Base-by-base conservation (phyloP, 2,113 vertebrate genomes). In the Alligator sinensis region DNA sequence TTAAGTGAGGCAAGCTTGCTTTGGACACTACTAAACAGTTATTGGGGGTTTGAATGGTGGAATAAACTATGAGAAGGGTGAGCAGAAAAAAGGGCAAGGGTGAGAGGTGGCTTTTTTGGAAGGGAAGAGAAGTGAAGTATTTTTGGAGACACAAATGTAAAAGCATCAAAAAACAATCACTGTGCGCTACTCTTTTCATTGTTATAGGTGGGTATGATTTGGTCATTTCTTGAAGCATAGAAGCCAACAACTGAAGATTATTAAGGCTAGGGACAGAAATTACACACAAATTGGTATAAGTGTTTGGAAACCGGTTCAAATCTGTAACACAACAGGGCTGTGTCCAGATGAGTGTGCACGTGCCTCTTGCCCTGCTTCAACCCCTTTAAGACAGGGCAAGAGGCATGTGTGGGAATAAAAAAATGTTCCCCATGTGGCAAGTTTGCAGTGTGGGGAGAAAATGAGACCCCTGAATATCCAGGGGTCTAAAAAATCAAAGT, bases 1-100 rank as follows among this genome's bases (percentile, higher is more conserved):
- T 94, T 90, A 86, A 94, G 91, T 92, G 92, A 91, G 77, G 74
- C 63, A 70, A 63, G 59, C 76, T 85, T 91, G 74, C 22, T 92
- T 93, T 92, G 89, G 87, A 77, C 34, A 94, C 7, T 10, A 1
- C 95, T 91, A 94, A 92, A 59, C 61, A 30, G 25, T 55, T 76
- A 64, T 78, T 60, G 34, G 77, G 21, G 76, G 12, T 30, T 22
- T 60, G 30, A 59, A 60, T n/a, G 22, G 58, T 25, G 11, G 18
- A 14, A 28, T 77, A 59, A 59, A 79, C 30, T 34, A 61, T 38
- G 47, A 74, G 5, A 60, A 24, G 66, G 24, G 24, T 9, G 25
- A 84, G 11, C 5, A 0, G 75, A 3, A 84, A 75, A 2, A 3
- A 27, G 9, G 24, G 11, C 17, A 66, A 47, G 6, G 72, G 5